phyloP scores from a whole-genome alignment of 2,888 invertebrate genomes.

The Aradus depressus region DNA sequence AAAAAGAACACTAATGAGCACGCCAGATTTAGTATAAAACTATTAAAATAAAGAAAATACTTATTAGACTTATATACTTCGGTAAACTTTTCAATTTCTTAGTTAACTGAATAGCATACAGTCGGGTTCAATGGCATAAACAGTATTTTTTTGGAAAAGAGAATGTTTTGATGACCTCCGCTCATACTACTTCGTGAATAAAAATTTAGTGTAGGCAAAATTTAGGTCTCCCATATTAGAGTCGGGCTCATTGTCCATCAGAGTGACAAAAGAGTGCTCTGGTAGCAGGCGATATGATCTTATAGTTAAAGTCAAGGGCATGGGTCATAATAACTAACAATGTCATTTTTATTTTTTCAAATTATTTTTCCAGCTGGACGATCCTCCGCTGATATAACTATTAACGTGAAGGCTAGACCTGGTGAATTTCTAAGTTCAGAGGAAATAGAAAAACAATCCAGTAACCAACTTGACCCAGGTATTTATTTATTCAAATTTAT shows the following conservation, averaged over 20 bases:
- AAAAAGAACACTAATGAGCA: too few relatives aligned
- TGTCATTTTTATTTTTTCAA: conserved; percentile 13
- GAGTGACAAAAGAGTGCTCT: too few relatives aligned
- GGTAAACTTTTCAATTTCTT: too few relatives aligned
- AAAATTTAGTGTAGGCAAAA: too few relatives aligned
- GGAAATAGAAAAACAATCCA: conserved; percentile 50
- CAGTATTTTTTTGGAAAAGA: neutral
- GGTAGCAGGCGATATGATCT: too few relatives aligned
- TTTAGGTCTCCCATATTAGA: too few relatives aligned
- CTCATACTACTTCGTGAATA: conserved; percentile 1
- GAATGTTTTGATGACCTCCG: neutral
- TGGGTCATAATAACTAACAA: too few relatives aligned
- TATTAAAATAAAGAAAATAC: too few relatives aligned
- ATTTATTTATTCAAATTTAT: neutral
- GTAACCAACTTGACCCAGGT: conserved; percentile 38
- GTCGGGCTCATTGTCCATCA: too few relatives aligned
- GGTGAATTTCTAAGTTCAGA: conserved; percentile 70
- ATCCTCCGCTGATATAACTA: conserved; percentile 65
- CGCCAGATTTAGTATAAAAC: too few relatives aligned
- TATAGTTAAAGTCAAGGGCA: too few relatives aligned
- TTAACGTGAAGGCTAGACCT: conserved; percentile 68
- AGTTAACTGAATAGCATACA: neutral
- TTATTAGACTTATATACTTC: too few relatives aligned
- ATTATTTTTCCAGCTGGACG: conserved; percentile 47
- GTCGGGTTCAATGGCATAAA: neutral